phyloP scores from a whole-genome alignment of 2,797 vertebrate species.

The Cyclura pinguis region DNA sequence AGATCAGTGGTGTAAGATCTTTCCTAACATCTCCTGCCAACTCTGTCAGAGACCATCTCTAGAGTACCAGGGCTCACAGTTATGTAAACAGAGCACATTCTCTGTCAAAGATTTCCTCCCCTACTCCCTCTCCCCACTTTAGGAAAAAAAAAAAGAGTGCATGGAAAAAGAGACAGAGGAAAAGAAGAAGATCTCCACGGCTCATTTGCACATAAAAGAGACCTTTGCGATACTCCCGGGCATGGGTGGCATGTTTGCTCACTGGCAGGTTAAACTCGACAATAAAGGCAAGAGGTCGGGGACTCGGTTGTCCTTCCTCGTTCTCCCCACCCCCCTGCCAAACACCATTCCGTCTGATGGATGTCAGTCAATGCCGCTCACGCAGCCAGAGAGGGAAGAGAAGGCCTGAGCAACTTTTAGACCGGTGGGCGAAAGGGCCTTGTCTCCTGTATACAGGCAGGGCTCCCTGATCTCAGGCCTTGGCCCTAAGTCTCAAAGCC shows the following conservation, averaged over 20 bases:
- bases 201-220: constrained; percentile 90
- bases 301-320: neutral
- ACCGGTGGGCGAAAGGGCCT: neutral
- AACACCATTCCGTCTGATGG: neutral
- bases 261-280: constrained; percentile 87
- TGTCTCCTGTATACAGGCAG: neutral
- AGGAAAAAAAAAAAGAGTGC: constrained; percentile 59
- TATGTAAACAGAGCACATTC: constrained; percentile 84
- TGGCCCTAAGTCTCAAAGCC: too few relatives aligned
- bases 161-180: neutral
- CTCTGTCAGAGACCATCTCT: constrained; percentile 81
- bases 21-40: constrained; percentile 82
- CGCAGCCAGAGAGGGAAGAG: neutral
- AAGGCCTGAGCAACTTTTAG: neutral
- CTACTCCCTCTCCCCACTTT: neutral
- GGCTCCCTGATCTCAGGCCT: too few relatives aligned
- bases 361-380: neutral
- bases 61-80: constrained; percentile 80
- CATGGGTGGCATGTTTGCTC: constrained; percentile 81
- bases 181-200: constrained; percentile 6
- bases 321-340: neutral
- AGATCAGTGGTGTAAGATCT: constrained; percentile 87
- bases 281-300: constrained; percentile 73
- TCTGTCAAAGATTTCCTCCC: constrained; percentile 75
- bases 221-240: constrained; percentile 74